Base-by-base conservation (phyloP, 2,797 vertebrate species). In the Ctenosaura bakeri region DNA sequence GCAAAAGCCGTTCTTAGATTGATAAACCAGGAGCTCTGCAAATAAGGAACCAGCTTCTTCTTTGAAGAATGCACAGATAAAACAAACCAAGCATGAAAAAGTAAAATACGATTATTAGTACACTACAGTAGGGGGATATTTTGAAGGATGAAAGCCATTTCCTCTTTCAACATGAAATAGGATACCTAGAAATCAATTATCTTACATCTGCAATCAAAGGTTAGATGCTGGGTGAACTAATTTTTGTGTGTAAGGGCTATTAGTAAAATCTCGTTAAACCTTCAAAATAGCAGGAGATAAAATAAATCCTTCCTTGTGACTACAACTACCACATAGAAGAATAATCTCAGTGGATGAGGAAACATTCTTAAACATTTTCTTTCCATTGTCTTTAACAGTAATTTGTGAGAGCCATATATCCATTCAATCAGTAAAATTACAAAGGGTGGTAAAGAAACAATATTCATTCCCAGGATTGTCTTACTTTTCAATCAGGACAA, bases 81-180 rank as follows among this genome's bases (percentile, higher is more conserved):
- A 91, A 88, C 59, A 86, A 79, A 4, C 52, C 52, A 73, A 88
- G 26, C 69, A 89, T 56, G 73, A 86, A 81, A 89, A 79, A 13
- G 83, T 90, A 89, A 93, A 89, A 50, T 85, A 83, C 64, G 91
- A 88, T 81, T 85, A 94, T 22, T 16, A 86, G 29, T 90, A n/a
- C 26, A 66, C 56, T 81, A 50, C 54, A 54, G 22, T 80, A 82
- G 54, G 5, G 62, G 83, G 56, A 69, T 82, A 83, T 90, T 93
- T 87, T 87, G 78, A 88, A 89, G 86, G 7, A 32, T 76, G 52
- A 88, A 88, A 93, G 7, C 7, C 85, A 86, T 82, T 88, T 88
- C 71, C 69, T 89, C 1, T 89, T 83, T 64, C 52, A 84, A 86
- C 76, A 62, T 83, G 2, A 86, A 76, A 66, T 85, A 79, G 54